Conservation (phyloP, 2,888 invertebrate species). For the Watsonalla binaria region DNA sequence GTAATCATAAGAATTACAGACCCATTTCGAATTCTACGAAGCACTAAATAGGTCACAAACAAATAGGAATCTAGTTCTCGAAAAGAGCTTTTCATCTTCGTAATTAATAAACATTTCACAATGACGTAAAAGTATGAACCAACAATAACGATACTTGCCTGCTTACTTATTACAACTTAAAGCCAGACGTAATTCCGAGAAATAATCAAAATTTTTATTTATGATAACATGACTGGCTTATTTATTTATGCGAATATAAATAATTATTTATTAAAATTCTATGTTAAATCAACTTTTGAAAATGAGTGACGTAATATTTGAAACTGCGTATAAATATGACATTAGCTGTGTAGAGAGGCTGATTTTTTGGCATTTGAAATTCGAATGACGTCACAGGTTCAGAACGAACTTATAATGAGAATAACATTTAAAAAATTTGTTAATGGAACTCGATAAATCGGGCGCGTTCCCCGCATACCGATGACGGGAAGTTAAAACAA, state of each 20-base stretch:
- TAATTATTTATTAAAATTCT: no score
- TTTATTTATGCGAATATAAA: no score
- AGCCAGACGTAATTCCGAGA: conserved; percentile 14
- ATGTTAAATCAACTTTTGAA: no score
- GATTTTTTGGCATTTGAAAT: no score
- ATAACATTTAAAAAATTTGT: conserved; percentile 4
- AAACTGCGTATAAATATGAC: no score
- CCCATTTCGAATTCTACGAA: conserved; percentile 23
- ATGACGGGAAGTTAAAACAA: conserved; percentile 25
- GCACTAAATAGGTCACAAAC: conserved; percentile 17
- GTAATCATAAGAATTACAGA: background rate
- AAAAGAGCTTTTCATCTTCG: conserved; percentile 21
- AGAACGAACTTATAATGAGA: conserved; percentile 1
- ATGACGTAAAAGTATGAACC: conserved; percentile 14
- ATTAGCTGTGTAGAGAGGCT: no score
- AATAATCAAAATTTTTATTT: conserved; percentile 9
- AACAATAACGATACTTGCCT: conserved; percentile 14
- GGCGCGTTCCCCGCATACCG: conserved; percentile 11
- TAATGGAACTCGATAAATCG: conserved; percentile 1
- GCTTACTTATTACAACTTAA: conserved; percentile 12
- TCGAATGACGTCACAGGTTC: background rate
- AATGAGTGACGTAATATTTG: no score
- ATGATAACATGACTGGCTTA: background rate
- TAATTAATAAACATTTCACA: conserved; percentile 32
- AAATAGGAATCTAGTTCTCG: background rate